These are phyloP conservation scores for Hydrolagus affinis DNA, from an alignment of 2,113 vertebrate species.

Conservation along the genomic window DNA sequence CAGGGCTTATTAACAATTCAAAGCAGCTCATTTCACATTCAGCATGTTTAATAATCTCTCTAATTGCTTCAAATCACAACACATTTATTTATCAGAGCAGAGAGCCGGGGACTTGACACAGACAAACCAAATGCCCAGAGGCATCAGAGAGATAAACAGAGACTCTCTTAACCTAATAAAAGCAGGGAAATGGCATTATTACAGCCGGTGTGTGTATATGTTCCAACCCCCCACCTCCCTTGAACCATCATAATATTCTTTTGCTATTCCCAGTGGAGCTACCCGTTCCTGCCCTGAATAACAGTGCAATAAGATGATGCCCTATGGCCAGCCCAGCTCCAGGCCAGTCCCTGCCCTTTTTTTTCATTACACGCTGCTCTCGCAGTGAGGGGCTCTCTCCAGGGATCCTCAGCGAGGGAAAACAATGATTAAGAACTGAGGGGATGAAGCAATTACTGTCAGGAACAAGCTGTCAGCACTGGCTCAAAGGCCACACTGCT, in stretches of 20 bases:
- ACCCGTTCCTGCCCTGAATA: conserved; percentile 28
- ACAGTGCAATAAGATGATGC: conserved; percentile 28
- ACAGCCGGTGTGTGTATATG: conserved; percentile 21
- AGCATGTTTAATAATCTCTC: conserved; percentile 30
- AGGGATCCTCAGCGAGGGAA: conserved; percentile 10
- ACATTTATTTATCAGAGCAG: conserved; percentile 32
- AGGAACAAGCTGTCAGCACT: conserved; percentile 20
- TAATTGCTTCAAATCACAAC: conserved; percentile 33
- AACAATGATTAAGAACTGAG: conserved; percentile 32
- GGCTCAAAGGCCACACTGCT: conserved; percentile 11
- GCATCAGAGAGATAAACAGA: conserved; percentile 27
- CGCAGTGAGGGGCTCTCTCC: conserved; percentile 8
- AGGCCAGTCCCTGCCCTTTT: conserved; percentile 22
- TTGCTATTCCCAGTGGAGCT: conserved; percentile 23
- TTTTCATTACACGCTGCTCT: conserved; percentile 17
- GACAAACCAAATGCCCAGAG: conserved; percentile 28
- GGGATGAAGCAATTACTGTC: conserved; percentile 28
- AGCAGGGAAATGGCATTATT: conserved; percentile 30
- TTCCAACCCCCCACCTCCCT: background rate
- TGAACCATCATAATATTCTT: conserved; percentile 25
- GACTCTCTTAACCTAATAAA: conserved; percentile 32
- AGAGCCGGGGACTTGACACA: conserved; percentile 26
- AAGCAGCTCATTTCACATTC: conserved; percentile 30
- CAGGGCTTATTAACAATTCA: conserved; percentile 23
- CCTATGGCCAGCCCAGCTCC: conserved; percentile 28